phyloP scores from a whole-genome alignment of 92 coral and sea anemone species.

The Blastomussa wellsi region DNA sequence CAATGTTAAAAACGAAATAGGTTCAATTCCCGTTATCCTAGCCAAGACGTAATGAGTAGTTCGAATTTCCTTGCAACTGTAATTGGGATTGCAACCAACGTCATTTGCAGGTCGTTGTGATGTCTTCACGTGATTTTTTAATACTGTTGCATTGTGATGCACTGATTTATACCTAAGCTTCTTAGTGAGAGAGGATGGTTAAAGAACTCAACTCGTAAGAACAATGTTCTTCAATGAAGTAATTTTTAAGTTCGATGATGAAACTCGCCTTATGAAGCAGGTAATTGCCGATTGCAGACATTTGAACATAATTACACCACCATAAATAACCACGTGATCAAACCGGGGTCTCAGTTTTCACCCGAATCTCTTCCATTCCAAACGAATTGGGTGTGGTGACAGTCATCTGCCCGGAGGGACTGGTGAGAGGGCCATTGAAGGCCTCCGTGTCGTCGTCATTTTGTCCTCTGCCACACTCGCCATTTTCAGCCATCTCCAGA shows the following conservation, averaged over 20 bases:
- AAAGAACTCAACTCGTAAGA: too few species aligned
- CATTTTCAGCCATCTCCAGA: slow-evolving; percentile 73
- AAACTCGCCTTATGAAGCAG: neutral
- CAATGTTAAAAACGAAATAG: neutral
- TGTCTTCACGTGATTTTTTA: neutral
- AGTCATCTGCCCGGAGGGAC: slow-evolving; percentile 72
- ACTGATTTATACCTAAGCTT: neutral
- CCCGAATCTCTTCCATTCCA: slow-evolving; percentile 58
- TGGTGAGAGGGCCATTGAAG: slow-evolving; percentile 75
- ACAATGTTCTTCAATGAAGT: neutral
- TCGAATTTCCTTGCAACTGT: neutral
- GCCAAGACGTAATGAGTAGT: neutral
- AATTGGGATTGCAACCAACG: neutral
- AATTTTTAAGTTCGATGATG: neutral
- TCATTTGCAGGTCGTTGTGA: neutral
- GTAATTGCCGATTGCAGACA: neutral
- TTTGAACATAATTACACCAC: neutral
- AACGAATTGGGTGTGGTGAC: slow-evolving; percentile 46
- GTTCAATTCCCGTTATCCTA: neutral
- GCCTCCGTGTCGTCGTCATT: slow-evolving; percentile 53
- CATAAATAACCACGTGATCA: slow-evolving; percentile 27
- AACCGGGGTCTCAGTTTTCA: slow-evolving; percentile 81
- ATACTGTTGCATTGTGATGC: neutral
- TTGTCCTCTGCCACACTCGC: slow-evolving; percentile 57
- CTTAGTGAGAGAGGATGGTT: neutral